These are phyloP conservation scores for Drosophila malerkotliana DNA, from an alignment of 1,140 invertebrate species.

Conservation along the genomic window DNA sequence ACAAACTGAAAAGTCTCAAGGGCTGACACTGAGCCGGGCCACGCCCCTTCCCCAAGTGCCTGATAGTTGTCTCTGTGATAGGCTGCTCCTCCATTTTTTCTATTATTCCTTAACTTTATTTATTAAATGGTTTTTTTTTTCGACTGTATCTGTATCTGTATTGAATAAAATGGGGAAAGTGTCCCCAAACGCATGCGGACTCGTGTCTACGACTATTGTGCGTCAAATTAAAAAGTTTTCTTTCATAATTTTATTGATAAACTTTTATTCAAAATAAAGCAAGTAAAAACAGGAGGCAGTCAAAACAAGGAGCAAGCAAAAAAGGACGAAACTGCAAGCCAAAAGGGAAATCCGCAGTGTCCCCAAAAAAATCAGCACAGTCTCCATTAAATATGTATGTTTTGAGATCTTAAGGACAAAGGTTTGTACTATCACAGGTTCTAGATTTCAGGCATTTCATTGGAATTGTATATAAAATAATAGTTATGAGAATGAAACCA, in stretches of 20 bases:
- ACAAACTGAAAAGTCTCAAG: slow-evolving; percentile 68
- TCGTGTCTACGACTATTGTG: slow-evolving; percentile 57
- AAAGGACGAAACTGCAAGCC: not conserved
- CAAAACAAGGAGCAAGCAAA: slow-evolving; percentile 15
- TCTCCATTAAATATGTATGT: no score
- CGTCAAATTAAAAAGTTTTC: slow-evolving; percentile 82
- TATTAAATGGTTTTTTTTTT: slow-evolving; percentile 28
- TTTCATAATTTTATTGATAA: slow-evolving; percentile 82
- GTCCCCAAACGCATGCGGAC: slow-evolving; percentile 46
- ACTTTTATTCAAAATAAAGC: slow-evolving; percentile 56
- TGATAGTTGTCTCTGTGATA: slow-evolving; percentile 55
- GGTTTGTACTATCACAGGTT: no score
- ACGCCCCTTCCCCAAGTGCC: slow-evolving; percentile 29
- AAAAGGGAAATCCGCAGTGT: not conserved
- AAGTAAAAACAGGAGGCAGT: slow-evolving; percentile 14
- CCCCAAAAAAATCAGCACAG: no score
- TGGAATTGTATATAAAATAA: not conserved
- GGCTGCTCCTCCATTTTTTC: slow-evolving; percentile 7
- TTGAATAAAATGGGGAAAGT: slow-evolving; percentile 32
- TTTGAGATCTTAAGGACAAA: no score
- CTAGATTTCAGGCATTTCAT: no score
- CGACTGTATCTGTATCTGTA: slow-evolving; percentile 28
- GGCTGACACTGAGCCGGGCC: slow-evolving; percentile 31
- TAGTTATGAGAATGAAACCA: not conserved
- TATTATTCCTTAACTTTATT: slow-evolving; percentile 17